phyloP scores from a whole-genome alignment of 2,113 vertebrate species.

The Zosterops hypoxanthus region DNA sequence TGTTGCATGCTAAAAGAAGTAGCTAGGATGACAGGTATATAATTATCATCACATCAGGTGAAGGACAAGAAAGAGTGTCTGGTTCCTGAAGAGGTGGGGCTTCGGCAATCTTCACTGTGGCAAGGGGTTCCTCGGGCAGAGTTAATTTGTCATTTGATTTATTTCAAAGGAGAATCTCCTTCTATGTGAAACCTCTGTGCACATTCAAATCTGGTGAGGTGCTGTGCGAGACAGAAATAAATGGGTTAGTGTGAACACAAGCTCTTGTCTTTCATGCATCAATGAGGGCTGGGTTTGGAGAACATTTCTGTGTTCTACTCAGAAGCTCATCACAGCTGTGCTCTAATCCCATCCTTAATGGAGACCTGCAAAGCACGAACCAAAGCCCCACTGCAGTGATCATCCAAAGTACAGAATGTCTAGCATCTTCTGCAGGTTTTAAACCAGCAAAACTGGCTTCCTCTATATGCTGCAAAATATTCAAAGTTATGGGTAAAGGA shows the following conservation, averaged over 20 bases:
- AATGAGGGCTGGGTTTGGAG: background rate
- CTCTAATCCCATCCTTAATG: background rate
- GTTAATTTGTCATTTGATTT: conserved; percentile 54
- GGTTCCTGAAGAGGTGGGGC: conserved; percentile 46
- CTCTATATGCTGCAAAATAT: background rate
- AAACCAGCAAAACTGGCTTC: background rate
- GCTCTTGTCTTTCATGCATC: background rate
- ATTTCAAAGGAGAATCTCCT: conserved; percentile 43
- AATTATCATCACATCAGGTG: conserved; percentile 73
- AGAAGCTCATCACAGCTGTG: background rate
- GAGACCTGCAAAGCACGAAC: background rate
- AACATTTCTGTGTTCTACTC: background rate
- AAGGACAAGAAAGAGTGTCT: conserved; percentile 68
- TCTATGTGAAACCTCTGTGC: conserved; percentile 11
- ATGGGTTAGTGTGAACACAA: background rate
- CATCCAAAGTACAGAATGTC: background rate
- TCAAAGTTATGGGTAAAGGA: background rate
- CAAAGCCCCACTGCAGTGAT: background rate
- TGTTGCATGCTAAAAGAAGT: conserved; percentile 69
- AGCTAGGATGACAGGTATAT: conserved; percentile 75
- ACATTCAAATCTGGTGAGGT: conserved; percentile 33
- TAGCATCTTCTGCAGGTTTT: background rate
- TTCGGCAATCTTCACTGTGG: conserved; percentile 25
- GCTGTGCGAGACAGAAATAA: background rate
- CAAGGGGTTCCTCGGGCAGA: conserved; percentile 42